A percentile compares a stretch with the other conserved stretches of the same genome.
phyloP scores from a whole-genome alignment of 1,140 invertebrate genomes.

The Dendroctonus valens region DNA sequence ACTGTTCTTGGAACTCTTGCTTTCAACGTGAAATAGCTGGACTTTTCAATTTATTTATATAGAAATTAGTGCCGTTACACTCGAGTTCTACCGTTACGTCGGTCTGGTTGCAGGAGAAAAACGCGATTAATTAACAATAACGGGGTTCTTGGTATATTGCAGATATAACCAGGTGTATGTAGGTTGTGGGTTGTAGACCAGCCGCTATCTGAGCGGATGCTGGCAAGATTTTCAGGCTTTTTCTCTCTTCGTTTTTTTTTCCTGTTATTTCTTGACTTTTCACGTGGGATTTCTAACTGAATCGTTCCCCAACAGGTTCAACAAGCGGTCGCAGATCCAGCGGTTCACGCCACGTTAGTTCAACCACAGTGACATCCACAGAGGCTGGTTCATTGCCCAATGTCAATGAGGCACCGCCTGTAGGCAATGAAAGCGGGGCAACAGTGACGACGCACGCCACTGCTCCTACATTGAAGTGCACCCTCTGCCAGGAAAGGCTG shows the following conservation, averaged over 20 bases:
- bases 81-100: background rate
- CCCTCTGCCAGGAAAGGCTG: constrained; percentile 93
- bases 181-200: no score
- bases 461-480: constrained; percentile 69
- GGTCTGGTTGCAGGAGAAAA: background rate
- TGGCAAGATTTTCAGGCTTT: background rate
- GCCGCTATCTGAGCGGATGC: no score
- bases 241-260: background rate
- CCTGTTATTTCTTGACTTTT: no score
- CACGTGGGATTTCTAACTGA: no score
- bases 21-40: constrained; percentile 5
- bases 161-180: no score
- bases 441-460: constrained; percentile 52
- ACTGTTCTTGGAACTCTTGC: constrained; percentile 1
- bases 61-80: no score
- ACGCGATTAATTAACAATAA: background rate
- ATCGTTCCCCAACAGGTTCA: constrained; percentile 56
- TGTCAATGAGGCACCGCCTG: constrained; percentile 34
- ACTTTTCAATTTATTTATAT: no score
- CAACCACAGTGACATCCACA: constrained; percentile 78
- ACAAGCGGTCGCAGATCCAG: constrained; percentile 77
- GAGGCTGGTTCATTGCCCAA: constrained; percentile 56
- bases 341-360: constrained; percentile 79
- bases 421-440: constrained; percentile 45
- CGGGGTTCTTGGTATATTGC: no score